Conservation (phyloP, 2,888 invertebrate species). For the Cerastoderma edule region DNA sequence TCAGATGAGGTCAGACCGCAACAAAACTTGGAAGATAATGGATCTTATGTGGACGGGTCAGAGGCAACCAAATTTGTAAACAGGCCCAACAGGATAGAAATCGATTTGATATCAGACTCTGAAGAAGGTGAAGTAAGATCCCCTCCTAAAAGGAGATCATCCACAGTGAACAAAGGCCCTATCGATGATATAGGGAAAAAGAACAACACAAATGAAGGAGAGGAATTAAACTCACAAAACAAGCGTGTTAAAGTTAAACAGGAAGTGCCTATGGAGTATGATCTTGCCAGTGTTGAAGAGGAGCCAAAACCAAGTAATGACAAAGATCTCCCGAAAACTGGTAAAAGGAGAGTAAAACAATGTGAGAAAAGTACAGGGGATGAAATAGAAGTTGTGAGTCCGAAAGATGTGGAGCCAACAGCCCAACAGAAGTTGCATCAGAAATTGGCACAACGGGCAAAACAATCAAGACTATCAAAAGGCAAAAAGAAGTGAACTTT, state of each 20-base stretch:
- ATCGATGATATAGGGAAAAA: not conserved
- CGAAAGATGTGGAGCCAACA: slow-evolving; percentile 23
- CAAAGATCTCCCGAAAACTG: not conserved
- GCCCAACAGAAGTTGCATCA: slow-evolving; percentile 39
- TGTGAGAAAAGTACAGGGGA: too few relatives aligned
- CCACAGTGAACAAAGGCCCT: not conserved
- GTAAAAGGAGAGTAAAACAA: not conserved
- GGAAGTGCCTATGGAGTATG: not conserved
- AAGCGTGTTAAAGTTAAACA: not conserved
- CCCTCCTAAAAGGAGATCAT: not conserved
- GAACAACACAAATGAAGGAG: not conserved
- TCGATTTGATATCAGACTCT: slow-evolving; percentile 5
- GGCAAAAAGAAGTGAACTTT: too few relatives aligned
- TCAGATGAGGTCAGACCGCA: not conserved
- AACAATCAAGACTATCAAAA: slow-evolving; percentile 26
- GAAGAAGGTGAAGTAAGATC: not conserved
- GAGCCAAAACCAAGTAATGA: not conserved
- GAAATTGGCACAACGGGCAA: slow-evolving; percentile 34
- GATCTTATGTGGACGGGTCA: not conserved
- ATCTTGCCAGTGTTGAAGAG: not conserved
- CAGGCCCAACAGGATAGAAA: not conserved
- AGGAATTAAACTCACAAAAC: not conserved
- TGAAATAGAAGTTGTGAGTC: too few relatives aligned
- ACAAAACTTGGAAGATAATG: not conserved
- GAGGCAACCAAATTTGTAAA: not conserved